Conservation (phyloP, 1,140 invertebrate genomes). For the Eupristina koningsbergeri region DNA sequence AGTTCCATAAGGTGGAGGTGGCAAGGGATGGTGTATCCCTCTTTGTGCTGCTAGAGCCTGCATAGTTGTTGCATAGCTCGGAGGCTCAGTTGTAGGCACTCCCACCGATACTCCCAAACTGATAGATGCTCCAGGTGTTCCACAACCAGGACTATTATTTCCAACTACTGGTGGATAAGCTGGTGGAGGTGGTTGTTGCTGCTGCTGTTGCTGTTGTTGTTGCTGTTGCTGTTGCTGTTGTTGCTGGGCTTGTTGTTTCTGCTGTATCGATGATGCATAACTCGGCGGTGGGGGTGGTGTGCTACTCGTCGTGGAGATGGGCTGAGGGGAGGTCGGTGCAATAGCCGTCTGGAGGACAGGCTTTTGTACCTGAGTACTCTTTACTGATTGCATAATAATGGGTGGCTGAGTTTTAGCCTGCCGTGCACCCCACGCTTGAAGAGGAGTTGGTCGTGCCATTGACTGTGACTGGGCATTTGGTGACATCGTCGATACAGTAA, state of each 20-base stretch:
- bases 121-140: slow-evolving; percentile 54
- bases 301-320: slow-evolving; percentile 71
- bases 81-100: slow-evolving; percentile 89
- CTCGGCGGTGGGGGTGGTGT: slow-evolving; percentile 83
- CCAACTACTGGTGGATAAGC: slow-evolving; percentile 63
- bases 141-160: slow-evolving; percentile 55
- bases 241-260: slow-evolving; percentile 76
- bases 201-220: slow-evolving; percentile 74
- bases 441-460: slow-evolving; percentile 82
- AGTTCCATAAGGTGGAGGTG: slow-evolving; percentile 79
- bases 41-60: slow-evolving; percentile 86
- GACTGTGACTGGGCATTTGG: slow-evolving; percentile 71
- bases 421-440: slow-evolving; percentile 84
- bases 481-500: slow-evolving; percentile 79
- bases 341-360: slow-evolving; percentile 94
- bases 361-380: slow-evolving; percentile 94
- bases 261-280: slow-evolving; percentile 85
- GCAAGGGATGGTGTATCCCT: slow-evolving; percentile 79
- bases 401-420: slow-evolving; percentile 90
- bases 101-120: slow-evolving; percentile 66
- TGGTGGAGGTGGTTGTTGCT: slow-evolving; percentile 73
- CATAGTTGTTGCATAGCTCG: slow-evolving; percentile 93
- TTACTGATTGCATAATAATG: slow-evolving; percentile 96
- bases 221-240: slow-evolving; percentile 62
- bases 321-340: slow-evolving; percentile 84